Evolutionary conservation across 2,797 vertebrate genomes (phyloP), one percentile per base, ranked within the genome.

Genomic region (Phrynocephalus forsythii): DNA sequence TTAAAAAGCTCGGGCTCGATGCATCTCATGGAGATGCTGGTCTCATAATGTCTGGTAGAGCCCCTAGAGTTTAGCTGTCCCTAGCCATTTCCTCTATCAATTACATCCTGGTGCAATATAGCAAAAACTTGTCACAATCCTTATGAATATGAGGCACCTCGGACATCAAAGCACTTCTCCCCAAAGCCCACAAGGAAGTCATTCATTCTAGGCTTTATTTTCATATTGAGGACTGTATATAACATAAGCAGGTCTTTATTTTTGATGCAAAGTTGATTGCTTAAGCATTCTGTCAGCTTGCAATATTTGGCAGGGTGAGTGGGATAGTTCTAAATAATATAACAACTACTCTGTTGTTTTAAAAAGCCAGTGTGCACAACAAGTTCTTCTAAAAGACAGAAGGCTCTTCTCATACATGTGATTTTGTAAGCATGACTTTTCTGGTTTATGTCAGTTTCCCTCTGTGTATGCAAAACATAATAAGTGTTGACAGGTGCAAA

Each of bases 401-500:
- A 18, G 3, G 50, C 16, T 84, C 16, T 89, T 88, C 88, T 87
- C 63, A 79, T 72, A 86, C 69, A 86, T 84, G 26, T 1, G 26
- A 13, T 90, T 90, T 84, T 76, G 76, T 52, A 90, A 72, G 82
- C 73, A 72, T 67, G 75, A 50, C n/a, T 89, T 88, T 88, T 48
- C 71, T 68, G 84, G 10, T 85, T 88, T 90, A 7, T 82, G 67
- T 50, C 50, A 30, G 0, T 87, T 93, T 69, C 15, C 50, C 86
- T 89, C 38, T 44, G 0, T 69, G 28, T 76, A 66, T 92, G 84
- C 50, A 90, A 83, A 81, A 85, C 90, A 30, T 67, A 88, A 87
- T 85, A 80, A 90, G 85, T 44, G 56, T 82, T 94, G 86, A 89
- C 86, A 89, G 87, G 71, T 90, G 81, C 50, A 84, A 82, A 44